These are phyloP conservation scores for Stictocephala bisonia DNA, from an alignment of 2,888 invertebrate species.

Conservation along the genomic window DNA sequence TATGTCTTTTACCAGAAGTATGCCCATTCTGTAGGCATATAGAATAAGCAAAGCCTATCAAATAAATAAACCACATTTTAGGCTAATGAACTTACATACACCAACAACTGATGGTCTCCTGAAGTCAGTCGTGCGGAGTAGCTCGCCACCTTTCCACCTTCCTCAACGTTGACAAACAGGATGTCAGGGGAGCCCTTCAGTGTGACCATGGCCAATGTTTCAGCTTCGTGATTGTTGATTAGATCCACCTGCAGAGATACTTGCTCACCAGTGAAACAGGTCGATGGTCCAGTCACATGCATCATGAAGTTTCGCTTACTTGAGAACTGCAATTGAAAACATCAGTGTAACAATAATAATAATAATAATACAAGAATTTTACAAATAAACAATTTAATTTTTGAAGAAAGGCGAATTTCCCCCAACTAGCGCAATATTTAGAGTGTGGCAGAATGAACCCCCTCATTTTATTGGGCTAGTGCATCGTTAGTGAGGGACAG, in stretches of 20 bases:
- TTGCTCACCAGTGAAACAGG: conserved; percentile 68
- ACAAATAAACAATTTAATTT: background rate
- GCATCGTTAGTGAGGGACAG: too few relatives aligned
- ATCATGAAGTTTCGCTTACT: conserved; percentile 67
- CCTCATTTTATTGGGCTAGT: too few relatives aligned
- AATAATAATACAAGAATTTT: too few relatives aligned
- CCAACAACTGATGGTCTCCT: conserved; percentile 68
- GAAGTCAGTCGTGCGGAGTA: conserved; percentile 65
- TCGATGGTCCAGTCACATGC: conserved; percentile 66
- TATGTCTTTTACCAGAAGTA: too few relatives aligned
- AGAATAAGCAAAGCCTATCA: too few relatives aligned
- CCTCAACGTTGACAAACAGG: conserved; percentile 67
- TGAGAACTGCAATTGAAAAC: conserved; percentile 64
- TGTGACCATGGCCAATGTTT: conserved; percentile 64
- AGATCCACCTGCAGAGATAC: conserved; percentile 62
- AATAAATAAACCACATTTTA: too few relatives aligned
- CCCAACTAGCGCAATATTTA: too few relatives aligned
- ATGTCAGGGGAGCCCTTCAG: conserved; percentile 66
- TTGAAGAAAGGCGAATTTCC: too few relatives aligned
- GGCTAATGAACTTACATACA: conserved; percentile 63
- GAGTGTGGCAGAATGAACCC: too few relatives aligned
- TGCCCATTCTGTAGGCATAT: too few relatives aligned
- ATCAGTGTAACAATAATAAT: too few relatives aligned
- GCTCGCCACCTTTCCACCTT: conserved; percentile 66
- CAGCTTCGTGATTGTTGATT: conserved; percentile 62